Evolutionary conservation across 1,140 invertebrate genomes (phyloP), one percentile per base, ranked within the genome.

Genomic region (Trichonephila clavata): DNA sequence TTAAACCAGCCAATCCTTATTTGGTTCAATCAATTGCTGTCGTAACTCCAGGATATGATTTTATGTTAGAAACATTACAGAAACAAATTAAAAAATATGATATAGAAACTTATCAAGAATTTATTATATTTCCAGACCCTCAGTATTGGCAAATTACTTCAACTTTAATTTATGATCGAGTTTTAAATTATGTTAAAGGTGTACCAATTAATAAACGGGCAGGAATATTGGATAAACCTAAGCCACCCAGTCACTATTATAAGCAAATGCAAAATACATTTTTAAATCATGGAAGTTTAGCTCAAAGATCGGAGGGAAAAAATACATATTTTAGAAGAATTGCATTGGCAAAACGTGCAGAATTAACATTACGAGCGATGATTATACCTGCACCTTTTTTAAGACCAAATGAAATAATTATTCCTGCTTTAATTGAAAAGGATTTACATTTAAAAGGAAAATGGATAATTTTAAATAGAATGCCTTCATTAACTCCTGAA

Each of bases 381-480:
- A 92, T 92, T 68, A 80, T 92, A 27, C 90, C 90, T 1, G 90
- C 77, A 20, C 14, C 90, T 68, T 65, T 59, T 65, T 92, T 92
- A 71, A 84, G 68, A 24, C 80, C 90, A 7, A 92, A 92, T 57
- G 90, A 92, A 92, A 92, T 92, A 50, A 65, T 84, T 65, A 59
- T 92, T 24, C 90, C 90, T 2, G 5, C 43, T 39, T 7, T 1
- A 18, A 86, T 86, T 21, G 32, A 84, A 65, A 50, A 92, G 59
- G 7, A 24, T 43, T 92, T 68, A 39, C 0, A 68, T 43, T 65
- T 84, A 50, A 20, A 32, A 43, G 61, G 61, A 13, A 84, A 92
- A 86, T 92, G 90, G 90, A 24, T 92, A 61, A 86, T 92, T 86
- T 68, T 92, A 65, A 92, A 92, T 77, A 13, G 91, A 43, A 92